Conservation (phyloP, 92 coral and sea anemone genomes). For the Anthopleura xanthogrammica region DNA sequence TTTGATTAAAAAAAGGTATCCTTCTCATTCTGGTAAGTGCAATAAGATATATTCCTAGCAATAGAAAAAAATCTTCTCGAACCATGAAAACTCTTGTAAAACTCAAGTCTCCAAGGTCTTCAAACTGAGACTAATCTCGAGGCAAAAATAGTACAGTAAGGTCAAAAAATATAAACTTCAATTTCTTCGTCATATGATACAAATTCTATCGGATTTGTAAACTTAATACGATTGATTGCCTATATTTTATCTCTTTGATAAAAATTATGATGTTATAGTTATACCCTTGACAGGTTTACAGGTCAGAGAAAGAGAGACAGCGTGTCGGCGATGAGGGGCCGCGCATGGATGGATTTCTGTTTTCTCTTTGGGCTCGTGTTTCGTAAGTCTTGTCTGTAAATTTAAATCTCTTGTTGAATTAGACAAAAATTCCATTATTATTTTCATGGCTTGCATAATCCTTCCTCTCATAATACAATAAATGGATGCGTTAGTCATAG, state of each 20-base stretch:
- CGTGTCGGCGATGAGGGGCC: slow-evolving; percentile 21
- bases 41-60: not conserved
- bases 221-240: not conserved
- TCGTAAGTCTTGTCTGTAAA: slow-evolving; percentile 15
- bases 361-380: slow-evolving; percentile 20
- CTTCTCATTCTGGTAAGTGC: not conserved
- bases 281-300: not conserved
- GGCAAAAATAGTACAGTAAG: not conserved
- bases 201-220: not conserved
- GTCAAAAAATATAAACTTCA: too few relatives aligned
- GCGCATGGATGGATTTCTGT: slow-evolving; percentile 35
- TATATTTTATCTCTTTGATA: not conserved
- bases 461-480: too few relatives aligned
- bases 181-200: not conserved
- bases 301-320: not conserved
- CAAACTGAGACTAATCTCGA: not conserved
- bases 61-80: not conserved
- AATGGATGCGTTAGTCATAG: too few relatives aligned
- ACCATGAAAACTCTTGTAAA: too few relatives aligned
- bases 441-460: not conserved
- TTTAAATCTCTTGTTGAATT: not conserved
- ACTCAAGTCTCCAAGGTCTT: too few relatives aligned
- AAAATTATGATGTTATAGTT: not conserved
- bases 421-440: not conserved
- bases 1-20: not conserved